Base-by-base conservation (phyloP, 2,888 invertebrate species). In the Lithophane leautieri region DNA sequence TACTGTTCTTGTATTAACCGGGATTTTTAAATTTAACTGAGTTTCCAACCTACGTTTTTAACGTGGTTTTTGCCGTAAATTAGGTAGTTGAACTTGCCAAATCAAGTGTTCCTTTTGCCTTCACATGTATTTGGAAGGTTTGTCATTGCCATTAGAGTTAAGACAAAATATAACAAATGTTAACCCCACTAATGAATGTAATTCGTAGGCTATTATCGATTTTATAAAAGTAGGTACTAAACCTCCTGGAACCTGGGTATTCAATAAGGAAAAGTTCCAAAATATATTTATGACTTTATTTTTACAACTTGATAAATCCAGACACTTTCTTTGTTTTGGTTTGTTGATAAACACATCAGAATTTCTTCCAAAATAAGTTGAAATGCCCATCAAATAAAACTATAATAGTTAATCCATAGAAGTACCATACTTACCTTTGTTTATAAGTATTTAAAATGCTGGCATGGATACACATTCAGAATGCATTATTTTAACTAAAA, bases 51-150 rank as follows among this genome's bases (percentile, higher is more conserved):
- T 78, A 78, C 72, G 69, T 60, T 81, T 72, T 42, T 82, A 88
- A 85, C 86, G 85, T 88, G 87, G 87, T 87, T 78, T 74, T 82
- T 71, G 25, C 40, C 14, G 52, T 66, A 58, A 68, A 79, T 60
- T 47, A 68, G 70, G 22, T 76, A 72, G 11, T 34, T 73, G 61
- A 67, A 66, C 67, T 76, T 66, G 34, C 58, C n/a, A 44, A 61
- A 50, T 77, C 19, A 60, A 52, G 25, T 58, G 6, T 50, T 19
- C 40, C 12, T 28, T 47, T 61, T 56, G 61, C 50, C 42, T 16
- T 56, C 12, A 25, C 14, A 50, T 56, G 50, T 69, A 25, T 47
- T 69, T 65, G 16, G 40, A 70, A 40, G 25, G n/a, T 42, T 54
- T 76, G 9, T 60, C 47, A 67, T 60, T 56, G n/a, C 3, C 34